phyloP scores from a whole-genome alignment of 2,113 vertebrate species.

The Aptenodytes forsteri region DNA sequence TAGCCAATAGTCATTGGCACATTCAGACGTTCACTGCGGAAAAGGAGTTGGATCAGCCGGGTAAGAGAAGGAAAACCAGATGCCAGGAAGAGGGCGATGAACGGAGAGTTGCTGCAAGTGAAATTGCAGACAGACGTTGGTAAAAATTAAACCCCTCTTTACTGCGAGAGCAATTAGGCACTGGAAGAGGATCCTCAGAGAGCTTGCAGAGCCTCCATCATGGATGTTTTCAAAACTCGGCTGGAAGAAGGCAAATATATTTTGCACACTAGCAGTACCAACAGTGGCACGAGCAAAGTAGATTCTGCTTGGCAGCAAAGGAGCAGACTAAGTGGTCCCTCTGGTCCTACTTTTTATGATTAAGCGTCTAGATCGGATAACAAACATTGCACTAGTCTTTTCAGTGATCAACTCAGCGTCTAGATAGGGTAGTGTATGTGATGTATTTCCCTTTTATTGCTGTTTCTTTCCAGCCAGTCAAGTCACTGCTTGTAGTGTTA shows the following conservation, averaged over 20 bases:
- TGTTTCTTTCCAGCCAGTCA: neutral
- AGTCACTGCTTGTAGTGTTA: neutral
- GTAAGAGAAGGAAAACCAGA: neutral
- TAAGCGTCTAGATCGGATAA: neutral
- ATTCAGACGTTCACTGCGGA: neutral
- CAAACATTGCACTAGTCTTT: rapidly evolving
- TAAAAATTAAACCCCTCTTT: neutral
- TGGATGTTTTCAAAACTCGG: rapidly evolving
- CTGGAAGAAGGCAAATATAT: neutral
- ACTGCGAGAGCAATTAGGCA: neutral
- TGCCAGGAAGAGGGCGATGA: neutral
- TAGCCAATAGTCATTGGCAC: neutral
- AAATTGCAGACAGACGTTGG: neutral
- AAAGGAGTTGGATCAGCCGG: neutral
- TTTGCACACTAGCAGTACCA: neutral
- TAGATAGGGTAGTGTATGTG: neutral
- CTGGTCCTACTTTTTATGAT: neutral
- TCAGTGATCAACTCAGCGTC: rapidly evolving
- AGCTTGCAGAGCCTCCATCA: neutral
- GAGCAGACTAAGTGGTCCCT: neutral
- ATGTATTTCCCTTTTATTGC: neutral
- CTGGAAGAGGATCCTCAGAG: neutral
- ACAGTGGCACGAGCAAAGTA: neutral
- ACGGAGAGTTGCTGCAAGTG: neutral
- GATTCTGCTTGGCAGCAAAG: neutral